A percentile compares a stretch with the other conserved stretches of the same genome.
These are phyloP conservation scores for Trissolcus basalis DNA, from an alignment of 1,140 invertebrate genomes.

Conservation along the genomic window DNA sequence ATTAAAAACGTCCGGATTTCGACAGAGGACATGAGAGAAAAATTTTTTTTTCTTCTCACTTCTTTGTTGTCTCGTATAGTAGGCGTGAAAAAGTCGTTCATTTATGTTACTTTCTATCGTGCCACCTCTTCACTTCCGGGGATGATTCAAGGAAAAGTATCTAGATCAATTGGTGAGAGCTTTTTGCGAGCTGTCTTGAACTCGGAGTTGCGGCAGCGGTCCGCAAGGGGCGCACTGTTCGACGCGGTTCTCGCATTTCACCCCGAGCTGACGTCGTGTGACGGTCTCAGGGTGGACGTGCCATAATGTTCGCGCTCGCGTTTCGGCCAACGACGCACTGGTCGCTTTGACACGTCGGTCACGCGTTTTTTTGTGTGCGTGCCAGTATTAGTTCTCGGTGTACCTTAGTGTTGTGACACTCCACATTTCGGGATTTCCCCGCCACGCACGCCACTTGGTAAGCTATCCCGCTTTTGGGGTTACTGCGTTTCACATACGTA, in stretches of 20 bases:
- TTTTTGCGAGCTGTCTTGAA: constrained; percentile 42
- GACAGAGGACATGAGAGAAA: not conserved
- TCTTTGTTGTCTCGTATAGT: no score
- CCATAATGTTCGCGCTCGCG: constrained; percentile 52
- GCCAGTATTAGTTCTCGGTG: not conserved
- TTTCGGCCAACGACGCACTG: constrained; percentile 40
- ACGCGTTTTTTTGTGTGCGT: constrained; percentile 12
- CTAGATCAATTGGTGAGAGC: constrained; percentile 53
- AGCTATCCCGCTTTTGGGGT: not conserved
- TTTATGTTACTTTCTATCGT: constrained; percentile 2
- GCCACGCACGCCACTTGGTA: not conserved
- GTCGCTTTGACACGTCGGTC: constrained; percentile 42
- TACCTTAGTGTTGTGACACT: not conserved
- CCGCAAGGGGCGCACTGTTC: constrained; percentile 36
- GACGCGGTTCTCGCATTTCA: constrained; percentile 43
- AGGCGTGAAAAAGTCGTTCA: not conserved
- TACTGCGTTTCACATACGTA: not conserved
- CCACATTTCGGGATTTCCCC: no score
- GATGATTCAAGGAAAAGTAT: constrained; percentile 50
- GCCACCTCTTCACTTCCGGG: not conserved
- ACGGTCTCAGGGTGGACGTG: constrained; percentile 46
- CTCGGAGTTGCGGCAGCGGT: constrained; percentile 18
- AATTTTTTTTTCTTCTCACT: no score
- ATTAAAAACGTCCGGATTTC: not conserved
- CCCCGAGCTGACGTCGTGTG: constrained; percentile 38